A percentile compares a stretch with the other conserved stretches of the same genome.
Evolutionary conservation across 2,797 vertebrate genomes (phyloP).

Genomic region (Eurystomus glaucurus): DNA sequence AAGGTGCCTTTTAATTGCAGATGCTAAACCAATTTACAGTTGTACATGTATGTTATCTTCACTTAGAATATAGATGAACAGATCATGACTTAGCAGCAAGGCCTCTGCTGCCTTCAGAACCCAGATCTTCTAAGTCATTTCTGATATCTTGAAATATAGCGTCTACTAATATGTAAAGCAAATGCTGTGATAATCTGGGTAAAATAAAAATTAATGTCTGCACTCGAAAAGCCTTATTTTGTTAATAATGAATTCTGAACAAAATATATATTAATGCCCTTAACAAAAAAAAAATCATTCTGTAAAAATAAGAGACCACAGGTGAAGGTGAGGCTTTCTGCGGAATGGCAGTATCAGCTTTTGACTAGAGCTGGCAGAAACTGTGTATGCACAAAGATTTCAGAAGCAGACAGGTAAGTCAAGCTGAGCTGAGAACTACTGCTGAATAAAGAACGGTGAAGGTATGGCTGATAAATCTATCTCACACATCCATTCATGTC

Average conservation of each 20-base stretch:
- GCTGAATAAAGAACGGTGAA: not conserved
- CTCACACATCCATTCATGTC: not conserved
- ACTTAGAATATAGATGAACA: not conserved
- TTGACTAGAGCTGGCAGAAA: not conserved
- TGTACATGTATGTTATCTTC: not conserved
- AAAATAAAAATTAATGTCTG: not conserved
- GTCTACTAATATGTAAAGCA: not conserved
- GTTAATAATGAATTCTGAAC: not conserved
- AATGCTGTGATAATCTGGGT: not conserved
- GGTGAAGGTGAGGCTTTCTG: not conserved
- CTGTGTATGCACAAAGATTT: not conserved
- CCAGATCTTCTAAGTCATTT: not conserved
- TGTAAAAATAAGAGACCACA: not conserved
- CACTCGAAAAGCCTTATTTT: not conserved
- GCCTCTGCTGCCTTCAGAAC: not conserved
- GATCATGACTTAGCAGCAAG: not conserved
- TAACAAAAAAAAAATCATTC: not conserved
- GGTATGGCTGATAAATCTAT: not conserved
- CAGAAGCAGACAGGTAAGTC: not conserved
- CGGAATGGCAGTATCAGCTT: not conserved
- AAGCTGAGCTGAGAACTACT: not conserved
- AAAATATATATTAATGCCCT: not conserved
- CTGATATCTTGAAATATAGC: not conserved
- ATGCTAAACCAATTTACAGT: not conserved
- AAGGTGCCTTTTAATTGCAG: not conserved